These are phyloP conservation scores for Crotalus horridus DNA, from an alignment of 2,113 vertebrate genomes.

Conservation along the genomic window DNA sequence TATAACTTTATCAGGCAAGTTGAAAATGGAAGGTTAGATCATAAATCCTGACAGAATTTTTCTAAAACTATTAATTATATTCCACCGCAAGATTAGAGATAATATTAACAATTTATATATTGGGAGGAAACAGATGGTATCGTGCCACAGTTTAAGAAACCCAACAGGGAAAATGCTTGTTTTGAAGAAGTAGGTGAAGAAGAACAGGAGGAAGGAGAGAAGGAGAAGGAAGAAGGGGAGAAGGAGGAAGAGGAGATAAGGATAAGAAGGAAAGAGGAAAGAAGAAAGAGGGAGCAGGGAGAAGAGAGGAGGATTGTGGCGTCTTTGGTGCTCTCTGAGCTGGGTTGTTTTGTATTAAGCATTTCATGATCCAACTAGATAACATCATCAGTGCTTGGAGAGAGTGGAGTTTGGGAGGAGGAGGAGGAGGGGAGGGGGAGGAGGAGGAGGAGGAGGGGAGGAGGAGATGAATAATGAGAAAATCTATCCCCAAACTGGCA, in stretches of 20 bases:
- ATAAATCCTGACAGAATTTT: slow-evolving; percentile 32
- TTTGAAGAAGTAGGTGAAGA: not conserved
- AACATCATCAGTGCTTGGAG: no score
- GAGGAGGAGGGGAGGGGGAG: not conserved
- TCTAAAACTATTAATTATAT: slow-evolving; percentile 55
- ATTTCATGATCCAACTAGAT: no score
- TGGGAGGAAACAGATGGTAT: not conserved
- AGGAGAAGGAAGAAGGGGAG: not conserved
- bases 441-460: not conserved
- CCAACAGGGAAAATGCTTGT: not conserved
- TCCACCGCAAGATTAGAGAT: not conserved
- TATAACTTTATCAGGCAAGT: slow-evolving; percentile 54
- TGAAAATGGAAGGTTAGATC: slow-evolving; percentile 40
- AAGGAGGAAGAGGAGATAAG: no score
- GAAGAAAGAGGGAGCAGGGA: no score
- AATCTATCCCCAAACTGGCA: no score
- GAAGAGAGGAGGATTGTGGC: no score
- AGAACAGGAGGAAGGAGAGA: not conserved
- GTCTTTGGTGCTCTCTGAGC: not conserved
- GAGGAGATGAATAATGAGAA: not conserved
- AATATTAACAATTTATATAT: slow-evolving; percentile 41
- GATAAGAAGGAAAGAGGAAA: not conserved
- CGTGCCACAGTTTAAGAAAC: not conserved
- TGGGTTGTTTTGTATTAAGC: no score
- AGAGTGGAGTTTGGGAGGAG: no score